Evolutionary conservation across 2,113 vertebrate genomes (phyloP).

Genomic region (Ophthalmolycus amberensis): DNA sequence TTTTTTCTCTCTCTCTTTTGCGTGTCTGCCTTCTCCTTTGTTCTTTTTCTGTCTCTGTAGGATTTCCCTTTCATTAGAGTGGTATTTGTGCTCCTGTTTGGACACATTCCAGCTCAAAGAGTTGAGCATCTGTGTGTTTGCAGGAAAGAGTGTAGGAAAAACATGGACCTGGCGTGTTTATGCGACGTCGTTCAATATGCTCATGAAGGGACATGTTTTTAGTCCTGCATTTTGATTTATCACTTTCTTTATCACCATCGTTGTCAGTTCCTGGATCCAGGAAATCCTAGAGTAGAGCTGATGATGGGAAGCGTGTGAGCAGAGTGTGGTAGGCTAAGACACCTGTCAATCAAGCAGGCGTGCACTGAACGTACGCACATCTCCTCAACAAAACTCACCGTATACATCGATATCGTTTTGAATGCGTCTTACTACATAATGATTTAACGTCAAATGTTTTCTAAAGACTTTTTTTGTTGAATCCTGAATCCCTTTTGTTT

Average conservation of each 20-base stretch:
- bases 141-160: conserved; percentile 5
- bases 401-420: not conserved
- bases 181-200: not conserved
- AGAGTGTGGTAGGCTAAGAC: not conserved
- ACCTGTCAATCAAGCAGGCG: conserved; percentile 8
- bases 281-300: not conserved
- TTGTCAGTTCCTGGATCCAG: not conserved
- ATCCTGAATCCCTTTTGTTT: too few relatives aligned
- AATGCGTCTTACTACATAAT: not conserved
- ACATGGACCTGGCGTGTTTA: not conserved
- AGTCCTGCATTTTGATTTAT: not conserved
- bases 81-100: conserved; percentile 36
- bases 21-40: conserved; percentile 8
- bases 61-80: conserved; percentile 43
- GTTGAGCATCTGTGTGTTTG: conserved; percentile 3
- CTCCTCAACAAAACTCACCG: not conserved
- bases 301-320: not conserved
- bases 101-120: conserved; percentile 22
- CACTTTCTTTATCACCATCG: not conserved
- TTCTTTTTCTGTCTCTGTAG: conserved; percentile 36
- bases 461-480: not conserved
- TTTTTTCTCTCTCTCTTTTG: not conserved
- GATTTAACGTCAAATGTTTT: not conserved
- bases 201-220: conserved; percentile 9
- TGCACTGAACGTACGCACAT: not conserved